A percentile compares a stretch with the other conserved stretches of the same genome.
Evolutionary conservation across 2,797 vertebrate species (phyloP).

Genomic region (Megaceryle alcyon): DNA sequence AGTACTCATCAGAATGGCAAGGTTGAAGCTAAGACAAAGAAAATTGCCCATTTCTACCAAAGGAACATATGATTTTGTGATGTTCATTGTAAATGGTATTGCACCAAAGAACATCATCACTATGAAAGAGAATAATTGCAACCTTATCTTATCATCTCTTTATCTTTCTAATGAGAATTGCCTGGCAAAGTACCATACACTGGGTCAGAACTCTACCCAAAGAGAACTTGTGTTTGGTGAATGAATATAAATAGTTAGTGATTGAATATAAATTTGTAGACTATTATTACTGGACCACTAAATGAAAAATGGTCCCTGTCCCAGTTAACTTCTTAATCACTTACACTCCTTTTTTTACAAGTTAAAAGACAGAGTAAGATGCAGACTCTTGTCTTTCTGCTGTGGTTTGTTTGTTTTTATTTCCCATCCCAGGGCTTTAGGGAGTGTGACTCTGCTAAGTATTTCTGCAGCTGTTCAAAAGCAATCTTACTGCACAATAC

Average conservation of each 20-base stretch:
- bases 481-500: slow-evolving; percentile 34
- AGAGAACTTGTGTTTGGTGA: neutral
- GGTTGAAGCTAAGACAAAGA: neutral
- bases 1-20: neutral
- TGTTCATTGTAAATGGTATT: slow-evolving; percentile 6
- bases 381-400: neutral
- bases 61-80: neutral
- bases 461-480: slow-evolving; percentile 51
- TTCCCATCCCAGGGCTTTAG: neutral
- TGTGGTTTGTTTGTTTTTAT: slow-evolving; percentile 44
- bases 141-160: neutral
- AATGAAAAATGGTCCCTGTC: neutral
- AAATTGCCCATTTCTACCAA: neutral
- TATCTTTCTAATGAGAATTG: slow-evolving; percentile 24
- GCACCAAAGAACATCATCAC: neutral
- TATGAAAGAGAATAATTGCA: slow-evolving; percentile 8
- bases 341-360: slow-evolving; percentile 10
- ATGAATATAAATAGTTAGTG: neutral
- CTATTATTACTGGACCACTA: neutral
- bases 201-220: neutral
- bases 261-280: neutral
- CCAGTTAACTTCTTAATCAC: slow-evolving; percentile 17
- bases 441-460: slow-evolving; percentile 23
- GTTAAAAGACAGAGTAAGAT: neutral
- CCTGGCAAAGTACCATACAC: neutral